Percentiles rank a stretch among this genome's conserved stretches.
Evolutionary conservation across 2,888 invertebrate genomes (phyloP).

Genomic region (Nyleta sp.): DNA sequence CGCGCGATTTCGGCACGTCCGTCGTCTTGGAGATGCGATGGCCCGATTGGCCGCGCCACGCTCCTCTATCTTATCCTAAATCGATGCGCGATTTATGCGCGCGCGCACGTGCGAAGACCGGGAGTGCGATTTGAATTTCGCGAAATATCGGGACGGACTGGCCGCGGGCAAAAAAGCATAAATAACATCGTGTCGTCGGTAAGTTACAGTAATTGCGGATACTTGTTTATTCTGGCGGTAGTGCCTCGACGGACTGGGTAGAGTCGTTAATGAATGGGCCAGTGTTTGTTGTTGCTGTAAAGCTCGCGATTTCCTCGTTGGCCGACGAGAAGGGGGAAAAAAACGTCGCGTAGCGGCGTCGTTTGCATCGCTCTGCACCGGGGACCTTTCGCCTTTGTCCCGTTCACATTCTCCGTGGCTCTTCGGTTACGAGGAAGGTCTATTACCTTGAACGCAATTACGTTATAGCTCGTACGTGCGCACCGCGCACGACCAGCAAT

Average conservation of each 20-base stretch:
- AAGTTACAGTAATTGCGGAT: slow-evolving; percentile 59
- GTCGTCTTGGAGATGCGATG: too few relatives aligned
- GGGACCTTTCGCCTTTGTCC: slow-evolving; percentile 65
- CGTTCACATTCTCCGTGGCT: slow-evolving; percentile 60
- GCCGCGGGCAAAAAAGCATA: too few relatives aligned
- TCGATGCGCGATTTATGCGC: too few relatives aligned
- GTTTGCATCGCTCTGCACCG: slow-evolving; percentile 60
- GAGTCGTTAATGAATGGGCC: slow-evolving; percentile 54
- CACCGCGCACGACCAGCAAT: slow-evolving; percentile 51
- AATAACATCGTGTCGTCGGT: too few relatives aligned
- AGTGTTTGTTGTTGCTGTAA: slow-evolving; percentile 38
- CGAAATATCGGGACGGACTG: too few relatives aligned
- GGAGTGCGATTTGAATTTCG: too few relatives aligned
- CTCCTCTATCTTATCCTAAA: too few relatives aligned
- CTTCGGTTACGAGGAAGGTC: slow-evolving; percentile 38
- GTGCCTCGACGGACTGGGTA: slow-evolving; percentile 9
- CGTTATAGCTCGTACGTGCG: slow-evolving; percentile 60
- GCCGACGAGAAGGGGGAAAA: slow-evolving; percentile 5
- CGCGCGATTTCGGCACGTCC: too few relatives aligned
- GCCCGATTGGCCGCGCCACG: too few relatives aligned
- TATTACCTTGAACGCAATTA: slow-evolving; percentile 62
- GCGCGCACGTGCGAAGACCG: too few relatives aligned
- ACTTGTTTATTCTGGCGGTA: slow-evolving; percentile 45
- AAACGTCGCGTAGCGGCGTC: slow-evolving; percentile 33
- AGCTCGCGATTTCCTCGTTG: slow-evolving; percentile 43